Percentiles rank a stretch among this genome's conserved stretches.
These are phyloP conservation scores for Gryllus longicercus DNA, from an alignment of 2,888 invertebrate species.

Conservation along the genomic window DNA sequence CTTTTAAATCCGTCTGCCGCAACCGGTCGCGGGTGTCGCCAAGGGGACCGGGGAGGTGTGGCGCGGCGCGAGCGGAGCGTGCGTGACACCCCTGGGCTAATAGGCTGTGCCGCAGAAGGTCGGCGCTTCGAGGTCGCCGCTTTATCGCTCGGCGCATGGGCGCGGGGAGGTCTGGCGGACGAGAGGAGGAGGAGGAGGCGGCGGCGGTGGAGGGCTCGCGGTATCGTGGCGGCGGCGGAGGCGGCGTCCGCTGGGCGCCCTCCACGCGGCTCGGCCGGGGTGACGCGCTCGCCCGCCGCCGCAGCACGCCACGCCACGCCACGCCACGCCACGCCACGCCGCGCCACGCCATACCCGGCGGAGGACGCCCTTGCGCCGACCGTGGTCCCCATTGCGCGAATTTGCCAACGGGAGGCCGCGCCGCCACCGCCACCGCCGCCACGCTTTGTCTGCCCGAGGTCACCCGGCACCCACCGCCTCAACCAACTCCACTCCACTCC, in stretches of 20 bases:
- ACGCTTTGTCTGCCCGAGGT: not conserved
- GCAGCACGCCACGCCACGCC: too few species aligned
- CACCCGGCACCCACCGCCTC: not conserved
- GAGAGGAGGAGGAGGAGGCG: too few species aligned
- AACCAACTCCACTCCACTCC: not conserved
- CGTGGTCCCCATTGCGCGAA: not conserved
- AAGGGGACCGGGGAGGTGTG: not conserved
- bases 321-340: too few species aligned
- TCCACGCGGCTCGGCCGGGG: not conserved
- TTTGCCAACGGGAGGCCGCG: not conserved
- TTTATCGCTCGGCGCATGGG: not conserved
- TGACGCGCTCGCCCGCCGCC: too few species aligned
- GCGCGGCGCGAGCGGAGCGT: not conserved
- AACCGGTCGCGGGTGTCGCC: not conserved
- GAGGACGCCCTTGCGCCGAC: not conserved
- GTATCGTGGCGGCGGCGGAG: too few species aligned
- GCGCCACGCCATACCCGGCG: too few species aligned
- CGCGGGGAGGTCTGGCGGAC: too few species aligned
- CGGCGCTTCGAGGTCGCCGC: constrained; percentile 3
- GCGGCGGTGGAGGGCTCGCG: too few species aligned
- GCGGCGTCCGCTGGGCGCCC: not conserved
- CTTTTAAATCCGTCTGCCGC: not conserved
- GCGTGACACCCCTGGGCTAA: not conserved
- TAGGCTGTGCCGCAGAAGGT: not conserved
- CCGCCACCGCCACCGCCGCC: not conserved